phyloP scores from a whole-genome alignment of 2,888 invertebrate genomes.

The Morpho helenor region DNA sequence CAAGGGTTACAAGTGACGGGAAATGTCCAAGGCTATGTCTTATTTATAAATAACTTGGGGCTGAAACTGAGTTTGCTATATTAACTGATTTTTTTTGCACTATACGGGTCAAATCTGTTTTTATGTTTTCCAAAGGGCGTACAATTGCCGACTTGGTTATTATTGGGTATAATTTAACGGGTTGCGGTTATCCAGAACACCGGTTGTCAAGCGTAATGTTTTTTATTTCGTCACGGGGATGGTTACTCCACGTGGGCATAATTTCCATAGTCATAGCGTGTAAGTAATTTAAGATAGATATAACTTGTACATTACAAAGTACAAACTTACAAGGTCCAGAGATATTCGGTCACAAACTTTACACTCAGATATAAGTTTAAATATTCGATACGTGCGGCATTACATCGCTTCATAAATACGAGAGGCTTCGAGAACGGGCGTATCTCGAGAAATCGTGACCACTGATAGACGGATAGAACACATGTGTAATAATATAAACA shows the following conservation, averaged over 20 bases:
- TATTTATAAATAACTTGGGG: slow-evolving; percentile 30
- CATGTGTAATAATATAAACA: slow-evolving; percentile 8
- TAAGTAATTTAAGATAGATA: too few species aligned
- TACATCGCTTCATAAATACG: slow-evolving; percentile 36
- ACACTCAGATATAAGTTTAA: slow-evolving; percentile 25
- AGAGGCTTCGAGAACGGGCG: slow-evolving; percentile 26
- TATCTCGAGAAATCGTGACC: slow-evolving; percentile 38
- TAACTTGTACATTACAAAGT: too few species aligned
- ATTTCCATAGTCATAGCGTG: too few species aligned
- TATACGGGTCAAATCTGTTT: slow-evolving; percentile 53
- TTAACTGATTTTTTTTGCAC: slow-evolving; percentile 47
- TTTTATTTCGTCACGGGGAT: background rate
- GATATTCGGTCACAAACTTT: background rate
- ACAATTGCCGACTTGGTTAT: slow-evolving; percentile 40
- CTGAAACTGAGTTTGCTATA: slow-evolving; percentile 54
- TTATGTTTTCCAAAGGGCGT: slow-evolving; percentile 60
- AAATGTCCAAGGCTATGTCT: slow-evolving; percentile 11
- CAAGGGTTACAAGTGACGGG: too few species aligned
- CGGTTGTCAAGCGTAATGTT: slow-evolving; percentile 36
- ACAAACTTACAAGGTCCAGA: too few species aligned
- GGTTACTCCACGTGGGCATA: too few species aligned
- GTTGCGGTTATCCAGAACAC: slow-evolving; percentile 35
- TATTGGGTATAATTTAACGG: slow-evolving; percentile 47
- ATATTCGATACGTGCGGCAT: slow-evolving; percentile 40
- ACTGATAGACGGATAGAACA: slow-evolving; percentile 32